A percentile compares a stretch with the other conserved stretches of the same genome.
These are phyloP conservation scores for Porites australiensis DNA, from an alignment of 64 coral and sea anemone genomes.

Conservation along the genomic window DNA sequence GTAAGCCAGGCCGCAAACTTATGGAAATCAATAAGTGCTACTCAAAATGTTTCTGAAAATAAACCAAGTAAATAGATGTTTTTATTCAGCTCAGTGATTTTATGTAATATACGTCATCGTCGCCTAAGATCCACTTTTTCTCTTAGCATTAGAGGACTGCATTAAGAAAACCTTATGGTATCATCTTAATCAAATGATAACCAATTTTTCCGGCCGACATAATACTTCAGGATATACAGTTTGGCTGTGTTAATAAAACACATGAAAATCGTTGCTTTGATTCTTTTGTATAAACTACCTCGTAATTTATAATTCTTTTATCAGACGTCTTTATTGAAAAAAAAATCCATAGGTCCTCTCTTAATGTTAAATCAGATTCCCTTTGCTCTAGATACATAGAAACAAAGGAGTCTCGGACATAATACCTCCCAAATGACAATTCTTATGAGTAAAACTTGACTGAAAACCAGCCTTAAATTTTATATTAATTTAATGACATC, in stretches of 20 bases:
- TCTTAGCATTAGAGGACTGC: no score
- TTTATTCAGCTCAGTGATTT: not conserved
- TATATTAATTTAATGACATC: conserved; percentile 33
- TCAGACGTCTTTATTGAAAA: not conserved
- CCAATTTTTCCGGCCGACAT: no score
- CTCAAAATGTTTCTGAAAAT: not conserved
- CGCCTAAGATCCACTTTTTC: no score
- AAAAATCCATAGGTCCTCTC: not conserved
- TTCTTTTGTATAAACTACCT: not conserved
- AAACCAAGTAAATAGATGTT: not conserved
- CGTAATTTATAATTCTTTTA: not conserved
- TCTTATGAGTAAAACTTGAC: not conserved
- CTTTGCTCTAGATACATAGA: not conserved
- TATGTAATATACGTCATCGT: not conserved
- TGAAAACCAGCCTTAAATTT: not conserved
- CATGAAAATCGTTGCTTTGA: not conserved
- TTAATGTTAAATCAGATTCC: not conserved
- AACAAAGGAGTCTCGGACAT: not conserved
- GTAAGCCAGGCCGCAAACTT: not conserved
- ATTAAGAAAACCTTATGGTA: no score
- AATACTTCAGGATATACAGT: no score
- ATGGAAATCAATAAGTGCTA: not conserved
- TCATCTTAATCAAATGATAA: no score
- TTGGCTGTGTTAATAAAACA: no score
- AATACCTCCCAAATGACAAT: not conserved